Conservation (phyloP, 2,888 invertebrate species). For the Melikaiella ostensackeni region DNA sequence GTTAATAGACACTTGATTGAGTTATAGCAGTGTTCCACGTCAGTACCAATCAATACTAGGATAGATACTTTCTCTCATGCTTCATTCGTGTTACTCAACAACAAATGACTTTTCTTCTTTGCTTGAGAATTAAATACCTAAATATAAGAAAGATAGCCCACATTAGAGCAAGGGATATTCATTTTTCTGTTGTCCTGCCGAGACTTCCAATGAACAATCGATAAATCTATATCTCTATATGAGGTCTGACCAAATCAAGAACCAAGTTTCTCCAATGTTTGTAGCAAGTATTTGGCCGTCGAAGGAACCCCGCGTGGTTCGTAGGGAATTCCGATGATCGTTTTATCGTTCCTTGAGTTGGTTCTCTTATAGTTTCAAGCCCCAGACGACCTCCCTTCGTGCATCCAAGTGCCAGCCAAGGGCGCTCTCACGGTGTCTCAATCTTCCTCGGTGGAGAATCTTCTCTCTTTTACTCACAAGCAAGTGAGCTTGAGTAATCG, state of each 20-base stretch:
- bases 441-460: slow-evolving; percentile 18
- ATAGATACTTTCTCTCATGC: background rate
- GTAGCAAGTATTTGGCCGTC: slow-evolving; percentile 43
- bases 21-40: background rate
- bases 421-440: slow-evolving; percentile 43
- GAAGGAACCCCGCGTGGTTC: slow-evolving; percentile 45
- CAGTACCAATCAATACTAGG: slow-evolving; percentile 2
- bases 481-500: slow-evolving; percentile 41
- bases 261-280: slow-evolving; percentile 47
- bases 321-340: slow-evolving; percentile 47
- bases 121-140: background rate
- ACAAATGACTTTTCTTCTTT: background rate
- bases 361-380: slow-evolving; percentile 42
- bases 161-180: background rate
- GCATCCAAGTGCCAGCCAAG: slow-evolving; percentile 41
- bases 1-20: background rate
- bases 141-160: background rate
- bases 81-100: background rate
- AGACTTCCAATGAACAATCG: slow-evolving; percentile 35
- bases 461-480: slow-evolving; percentile 18
- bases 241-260: slow-evolving; percentile 50
- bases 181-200: slow-evolving; percentile 1
- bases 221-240: slow-evolving; percentile 50
- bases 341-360: slow-evolving; percentile 50
- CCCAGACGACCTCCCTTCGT: slow-evolving; percentile 40